phyloP scores from a whole-genome alignment of 2,113 vertebrate species.

The Tylochromis polylepis region DNA sequence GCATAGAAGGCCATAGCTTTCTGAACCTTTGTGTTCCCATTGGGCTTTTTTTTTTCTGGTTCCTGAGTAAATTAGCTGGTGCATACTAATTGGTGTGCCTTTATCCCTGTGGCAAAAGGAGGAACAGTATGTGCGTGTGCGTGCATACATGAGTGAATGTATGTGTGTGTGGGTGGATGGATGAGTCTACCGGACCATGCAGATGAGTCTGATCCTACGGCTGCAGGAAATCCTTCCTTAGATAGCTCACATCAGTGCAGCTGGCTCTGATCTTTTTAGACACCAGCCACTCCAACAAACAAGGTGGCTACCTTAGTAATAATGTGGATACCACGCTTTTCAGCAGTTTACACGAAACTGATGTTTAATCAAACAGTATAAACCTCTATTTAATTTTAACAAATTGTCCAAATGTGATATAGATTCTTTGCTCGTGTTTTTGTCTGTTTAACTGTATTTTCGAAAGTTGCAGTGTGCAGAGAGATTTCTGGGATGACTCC shows the following conservation, averaged over 20 bases:
- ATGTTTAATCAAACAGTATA: background rate
- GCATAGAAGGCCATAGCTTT: background rate
- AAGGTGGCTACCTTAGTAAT: background rate
- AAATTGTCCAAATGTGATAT: background rate
- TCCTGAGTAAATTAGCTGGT: constrained; percentile 47
- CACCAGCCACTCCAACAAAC: background rate
- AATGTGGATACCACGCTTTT: background rate
- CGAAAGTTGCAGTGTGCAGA: background rate
- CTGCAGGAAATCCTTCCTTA: background rate
- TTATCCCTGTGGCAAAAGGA: constrained; percentile 33
- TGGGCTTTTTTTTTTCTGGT: background rate
- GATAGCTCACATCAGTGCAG: background rate
- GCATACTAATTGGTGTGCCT: constrained; percentile 46
- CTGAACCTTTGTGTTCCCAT: constrained; percentile 15
- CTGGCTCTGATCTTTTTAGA: background rate
- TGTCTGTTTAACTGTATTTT: background rate
- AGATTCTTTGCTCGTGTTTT: background rate
- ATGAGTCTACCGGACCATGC: constrained; percentile 1
- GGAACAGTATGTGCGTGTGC: background rate
- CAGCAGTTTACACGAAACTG: background rate
- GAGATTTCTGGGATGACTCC: background rate
- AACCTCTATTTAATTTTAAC: background rate
- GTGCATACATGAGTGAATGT: background rate
- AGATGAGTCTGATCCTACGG: background rate
- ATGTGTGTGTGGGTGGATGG: constrained; percentile 1